phyloP scores from a whole-genome alignment of 1,140 invertebrate genomes.

The Zaprionus vittiger region DNA sequence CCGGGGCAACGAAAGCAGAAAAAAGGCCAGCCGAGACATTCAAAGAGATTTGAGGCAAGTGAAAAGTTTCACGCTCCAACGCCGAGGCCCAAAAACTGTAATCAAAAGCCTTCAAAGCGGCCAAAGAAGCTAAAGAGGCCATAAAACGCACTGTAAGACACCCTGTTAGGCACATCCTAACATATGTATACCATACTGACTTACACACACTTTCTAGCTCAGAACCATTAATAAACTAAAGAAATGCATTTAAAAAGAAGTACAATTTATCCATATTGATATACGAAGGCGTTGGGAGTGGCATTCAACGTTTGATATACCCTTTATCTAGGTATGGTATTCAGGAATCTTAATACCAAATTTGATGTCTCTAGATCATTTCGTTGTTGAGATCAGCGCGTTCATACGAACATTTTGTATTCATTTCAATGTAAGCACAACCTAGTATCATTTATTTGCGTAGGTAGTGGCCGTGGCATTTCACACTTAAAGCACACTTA shows the following conservation, averaged over 20 bases:
- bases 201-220: neutral
- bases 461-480: neutral
- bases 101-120: conserved; percentile 8
- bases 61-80: conserved; percentile 56
- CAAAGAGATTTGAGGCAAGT: conserved; percentile 37
- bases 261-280: neutral
- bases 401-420: neutral
- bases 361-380: neutral
- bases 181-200: neutral
- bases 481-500: no score
- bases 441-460: neutral
- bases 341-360: neutral
- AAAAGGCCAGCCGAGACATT: conserved; percentile 26
- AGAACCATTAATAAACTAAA: neutral
- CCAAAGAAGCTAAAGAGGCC: conserved; percentile 8
- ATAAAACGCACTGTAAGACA: conserved; percentile 5
- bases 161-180: no score
- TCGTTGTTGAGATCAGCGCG: neutral
- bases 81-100: conserved; percentile 49
- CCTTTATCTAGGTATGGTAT: neutral
- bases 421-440: neutral
- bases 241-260: neutral
- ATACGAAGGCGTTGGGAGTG: neutral
- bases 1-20: conserved; percentile 19
- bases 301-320: neutral